Evolutionary conservation across 53 echinoderm and acorn worm genomes (phyloP).

Genomic region (Echinometra lucunter): DNA sequence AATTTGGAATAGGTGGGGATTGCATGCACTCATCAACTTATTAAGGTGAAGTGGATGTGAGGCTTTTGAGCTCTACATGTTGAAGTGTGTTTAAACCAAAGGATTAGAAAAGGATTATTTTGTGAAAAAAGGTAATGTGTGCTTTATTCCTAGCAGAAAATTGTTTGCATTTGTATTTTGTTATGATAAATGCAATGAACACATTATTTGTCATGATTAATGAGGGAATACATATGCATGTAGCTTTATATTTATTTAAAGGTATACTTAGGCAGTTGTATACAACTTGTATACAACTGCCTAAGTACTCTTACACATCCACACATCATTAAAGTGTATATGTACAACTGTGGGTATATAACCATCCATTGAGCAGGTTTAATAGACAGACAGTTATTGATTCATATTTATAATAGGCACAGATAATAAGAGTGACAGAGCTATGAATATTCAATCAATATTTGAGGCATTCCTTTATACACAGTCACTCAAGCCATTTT

Average conservation of each 20-base stretch:
- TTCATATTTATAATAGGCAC: background rate
- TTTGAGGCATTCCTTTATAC: background rate
- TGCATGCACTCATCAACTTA: background rate
- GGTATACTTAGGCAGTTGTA: no score
- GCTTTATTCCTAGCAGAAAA: background rate
- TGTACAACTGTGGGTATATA: background rate
- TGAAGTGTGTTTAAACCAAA: background rate
- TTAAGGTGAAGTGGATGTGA: constrained; percentile 19
- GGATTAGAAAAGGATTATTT: constrained; percentile 18
- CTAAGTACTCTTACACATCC: no score
- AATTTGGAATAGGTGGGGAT: constrained; percentile 50
- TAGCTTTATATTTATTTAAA: background rate
- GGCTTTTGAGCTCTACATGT: background rate
- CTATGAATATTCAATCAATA: constrained; percentile 16
- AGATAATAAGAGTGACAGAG: background rate
- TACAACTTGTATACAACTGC: no score
- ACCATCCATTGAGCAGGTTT: background rate
- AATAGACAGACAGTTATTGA: constrained; percentile 1
- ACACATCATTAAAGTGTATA: background rate
- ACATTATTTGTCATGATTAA: background rate
- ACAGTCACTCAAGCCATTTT: background rate
- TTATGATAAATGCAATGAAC: background rate
- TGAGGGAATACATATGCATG: background rate
- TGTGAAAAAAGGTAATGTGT: background rate
- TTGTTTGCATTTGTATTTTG: background rate